Evolutionary conservation across 2,797 vertebrate genomes (phyloP).

Genomic region (Malacoctenus gilli): DNA sequence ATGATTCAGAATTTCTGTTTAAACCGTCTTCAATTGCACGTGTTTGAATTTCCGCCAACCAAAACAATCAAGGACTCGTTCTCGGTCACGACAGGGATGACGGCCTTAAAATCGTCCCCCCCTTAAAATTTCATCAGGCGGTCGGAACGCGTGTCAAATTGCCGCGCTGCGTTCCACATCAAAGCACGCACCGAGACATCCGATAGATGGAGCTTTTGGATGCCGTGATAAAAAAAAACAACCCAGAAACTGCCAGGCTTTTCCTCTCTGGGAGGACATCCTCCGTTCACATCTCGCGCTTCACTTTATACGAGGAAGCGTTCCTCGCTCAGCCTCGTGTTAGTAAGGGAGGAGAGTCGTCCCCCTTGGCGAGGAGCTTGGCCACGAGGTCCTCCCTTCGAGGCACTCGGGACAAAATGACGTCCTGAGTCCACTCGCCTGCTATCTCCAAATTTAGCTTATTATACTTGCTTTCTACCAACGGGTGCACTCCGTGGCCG

Average conservation of each 20-base stretch:
- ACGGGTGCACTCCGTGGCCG: no score
- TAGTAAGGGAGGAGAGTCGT: constrained; percentile 6
- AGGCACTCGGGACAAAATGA: no score
- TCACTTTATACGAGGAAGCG: constrained; percentile 1
- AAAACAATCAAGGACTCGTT: neutral
- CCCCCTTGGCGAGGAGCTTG: neutral
- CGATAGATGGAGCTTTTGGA: constrained; percentile 54
- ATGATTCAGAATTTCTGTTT: neutral
- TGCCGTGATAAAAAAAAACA: constrained; percentile 39
- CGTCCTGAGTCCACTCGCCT: no score
- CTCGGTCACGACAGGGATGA: neutral
- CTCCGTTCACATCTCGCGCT: constrained; percentile 16
- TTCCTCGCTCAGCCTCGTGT: constrained; percentile 18
- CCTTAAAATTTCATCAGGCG: no score
- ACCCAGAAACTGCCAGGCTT: constrained; percentile 24
- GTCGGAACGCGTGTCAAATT: no score
- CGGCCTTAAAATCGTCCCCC: neutral
- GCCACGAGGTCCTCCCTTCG: neutral
- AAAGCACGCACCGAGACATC: constrained; percentile 25
- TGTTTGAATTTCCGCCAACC: neutral
- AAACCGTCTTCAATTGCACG: neutral
- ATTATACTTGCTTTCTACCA: no score
- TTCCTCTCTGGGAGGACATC: constrained; percentile 20
- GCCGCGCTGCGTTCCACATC: no score
- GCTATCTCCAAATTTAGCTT: no score